These are phyloP conservation scores for Typhlichthys eigenmanni DNA, from an alignment of 2,797 vertebrate species.

Conservation along the genomic window DNA sequence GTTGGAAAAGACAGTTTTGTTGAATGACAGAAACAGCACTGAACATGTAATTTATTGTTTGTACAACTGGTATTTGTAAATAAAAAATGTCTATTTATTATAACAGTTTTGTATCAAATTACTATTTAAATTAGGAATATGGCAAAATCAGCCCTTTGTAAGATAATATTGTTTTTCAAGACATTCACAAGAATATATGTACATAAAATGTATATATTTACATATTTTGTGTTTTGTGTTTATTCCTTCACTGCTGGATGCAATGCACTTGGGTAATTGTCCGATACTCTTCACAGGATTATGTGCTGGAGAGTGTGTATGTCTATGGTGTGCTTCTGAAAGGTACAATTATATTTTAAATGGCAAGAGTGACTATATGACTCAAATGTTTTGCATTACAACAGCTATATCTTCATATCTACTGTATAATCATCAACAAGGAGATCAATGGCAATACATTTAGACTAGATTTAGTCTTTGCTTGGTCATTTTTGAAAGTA, in stretches of 20 bases:
- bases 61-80: constrained; percentile 94
- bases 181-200: constrained; percentile 79
- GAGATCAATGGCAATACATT: too few species aligned
- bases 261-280: neutral
- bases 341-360: too few species aligned
- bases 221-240: constrained; percentile 52
- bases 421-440: too few species aligned
- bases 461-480: too few species aligned
- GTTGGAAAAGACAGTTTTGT: constrained; percentile 47
- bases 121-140: constrained; percentile 90
- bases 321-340: too few species aligned
- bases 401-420: too few species aligned
- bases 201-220: constrained; percentile 83
- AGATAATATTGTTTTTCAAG: constrained; percentile 80
- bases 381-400: too few species aligned
- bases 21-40: constrained; percentile 87
- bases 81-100: constrained; percentile 92
- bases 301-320: too few species aligned
- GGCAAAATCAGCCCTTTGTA: constrained; percentile 86
- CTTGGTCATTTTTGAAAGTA: too few species aligned
- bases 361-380: too few species aligned
- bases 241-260: constrained; percentile 20
- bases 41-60: constrained; percentile 99
- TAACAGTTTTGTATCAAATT: constrained; percentile 80
- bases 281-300: too few species aligned